A percentile compares a stretch with the other conserved stretches of the same genome.
Evolutionary conservation across 2,888 invertebrate species (phyloP).

Genomic region (Caenorhabditis sp.): DNA sequence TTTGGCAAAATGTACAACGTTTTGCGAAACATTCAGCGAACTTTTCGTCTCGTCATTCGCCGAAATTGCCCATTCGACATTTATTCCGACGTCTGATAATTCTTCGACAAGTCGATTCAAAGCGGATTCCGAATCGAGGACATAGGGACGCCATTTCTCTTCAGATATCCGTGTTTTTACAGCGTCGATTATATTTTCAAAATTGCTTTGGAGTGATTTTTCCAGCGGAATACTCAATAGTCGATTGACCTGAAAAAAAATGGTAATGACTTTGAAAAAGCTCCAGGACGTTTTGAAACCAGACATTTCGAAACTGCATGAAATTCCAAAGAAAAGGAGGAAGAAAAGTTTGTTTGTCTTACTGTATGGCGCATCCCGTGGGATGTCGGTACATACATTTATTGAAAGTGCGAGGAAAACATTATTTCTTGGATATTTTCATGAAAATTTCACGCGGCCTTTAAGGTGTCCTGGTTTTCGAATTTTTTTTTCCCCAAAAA

Average conservation of each 20-base stretch:
- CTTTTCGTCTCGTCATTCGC: conserved; percentile 41
- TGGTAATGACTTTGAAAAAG: too few relatives aligned
- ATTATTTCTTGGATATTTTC: too few relatives aligned
- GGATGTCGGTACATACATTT: too few relatives aligned
- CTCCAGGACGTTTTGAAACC: too few relatives aligned
- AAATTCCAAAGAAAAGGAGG: too few relatives aligned
- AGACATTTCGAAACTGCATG: too few relatives aligned
- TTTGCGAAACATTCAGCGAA: conserved; percentile 59
- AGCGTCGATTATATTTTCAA: conserved; percentile 84
- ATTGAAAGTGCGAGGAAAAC: too few relatives aligned
- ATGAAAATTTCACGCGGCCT: too few relatives aligned
- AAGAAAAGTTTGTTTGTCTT: too few relatives aligned
- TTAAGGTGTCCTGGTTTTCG: not conserved
- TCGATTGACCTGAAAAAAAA: conserved; percentile 79
- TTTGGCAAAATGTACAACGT: conserved; percentile 63
- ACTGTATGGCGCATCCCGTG: too few relatives aligned
- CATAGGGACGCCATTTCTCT: conserved; percentile 84
- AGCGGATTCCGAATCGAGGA: conserved; percentile 80
- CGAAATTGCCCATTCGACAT: conserved; percentile 64
- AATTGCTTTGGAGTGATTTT: conserved; percentile 81
- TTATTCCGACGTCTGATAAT: conserved; percentile 65
- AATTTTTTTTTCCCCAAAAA: not conserved
- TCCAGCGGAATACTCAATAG: conserved; percentile 82
- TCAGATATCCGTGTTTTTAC: conserved; percentile 80
- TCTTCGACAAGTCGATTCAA: conserved; percentile 76